Conservation (phyloP, 1,140 invertebrate genomes). For the Harpegnathos saltator region DNA sequence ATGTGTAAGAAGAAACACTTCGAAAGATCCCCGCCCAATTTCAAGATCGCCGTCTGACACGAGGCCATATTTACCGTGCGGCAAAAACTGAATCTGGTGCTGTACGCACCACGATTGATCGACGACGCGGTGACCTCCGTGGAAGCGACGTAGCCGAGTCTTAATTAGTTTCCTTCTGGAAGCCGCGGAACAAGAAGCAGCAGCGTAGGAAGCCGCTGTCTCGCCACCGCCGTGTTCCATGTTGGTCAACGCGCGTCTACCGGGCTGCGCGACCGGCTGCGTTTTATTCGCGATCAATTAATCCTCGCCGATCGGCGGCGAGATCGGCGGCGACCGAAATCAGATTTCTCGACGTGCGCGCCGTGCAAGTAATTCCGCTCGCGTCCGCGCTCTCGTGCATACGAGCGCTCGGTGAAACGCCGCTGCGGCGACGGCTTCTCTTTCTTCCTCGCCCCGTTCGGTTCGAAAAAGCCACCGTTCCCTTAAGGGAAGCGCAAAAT, state of each 20-base stretch:
- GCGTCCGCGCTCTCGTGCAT: conserved; percentile 59
- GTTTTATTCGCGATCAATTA: conserved; percentile 71
- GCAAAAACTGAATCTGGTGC: not conserved
- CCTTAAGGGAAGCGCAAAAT: conserved; percentile 72
- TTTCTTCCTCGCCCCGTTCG: conserved; percentile 7
- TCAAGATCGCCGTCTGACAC: conserved; percentile 3
- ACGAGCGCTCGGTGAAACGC: conserved; percentile 39
- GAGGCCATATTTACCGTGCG: conserved; percentile 11
- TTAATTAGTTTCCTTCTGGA: conserved; percentile 70
- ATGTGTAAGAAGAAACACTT: not conserved
- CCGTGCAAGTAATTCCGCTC: conserved; percentile 71
- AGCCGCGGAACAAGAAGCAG: conserved; percentile 28
- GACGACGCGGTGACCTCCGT: not conserved
- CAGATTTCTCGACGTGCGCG: conserved; percentile 56
- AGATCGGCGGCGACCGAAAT: conserved; percentile 45
- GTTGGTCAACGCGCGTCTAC: conserved; percentile 58
- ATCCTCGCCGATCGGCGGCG: conserved; percentile 48
- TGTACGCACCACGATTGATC: not conserved
- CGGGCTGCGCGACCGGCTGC: conserved; percentile 10
- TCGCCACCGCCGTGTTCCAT: conserved; percentile 29
- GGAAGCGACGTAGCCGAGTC: conserved; percentile 42
- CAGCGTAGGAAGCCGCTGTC: not conserved
- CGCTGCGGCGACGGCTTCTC: conserved; percentile 50
- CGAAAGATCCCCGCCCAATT: not conserved
- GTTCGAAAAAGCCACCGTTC: conserved; percentile 67